A percentile compares a stretch with the other conserved stretches of the same genome.
These are phyloP conservation scores for Phortica okadai DNA, from an alignment of 2,888 invertebrate genomes.

Conservation along the genomic window DNA sequence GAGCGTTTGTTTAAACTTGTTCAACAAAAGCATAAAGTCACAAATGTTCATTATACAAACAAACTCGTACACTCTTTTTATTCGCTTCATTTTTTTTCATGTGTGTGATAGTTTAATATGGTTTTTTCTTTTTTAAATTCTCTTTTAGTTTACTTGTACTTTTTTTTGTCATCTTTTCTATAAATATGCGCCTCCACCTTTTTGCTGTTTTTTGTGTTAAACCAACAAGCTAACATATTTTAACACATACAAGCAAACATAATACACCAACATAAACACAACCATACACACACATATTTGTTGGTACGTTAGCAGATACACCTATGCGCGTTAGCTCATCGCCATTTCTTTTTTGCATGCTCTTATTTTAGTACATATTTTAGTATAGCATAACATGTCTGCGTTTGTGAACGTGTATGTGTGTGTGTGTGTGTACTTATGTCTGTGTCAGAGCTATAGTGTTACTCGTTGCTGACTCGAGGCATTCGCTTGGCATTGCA, in stretches of 20 bases:
- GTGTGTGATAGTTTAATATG: conserved; percentile 29
- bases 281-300: conserved; percentile 34
- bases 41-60: conserved; percentile 13
- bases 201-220: conserved; percentile 59
- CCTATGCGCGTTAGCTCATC: conserved; percentile 14
- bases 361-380: neutral
- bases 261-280: conserved; percentile 28
- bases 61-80: conserved; percentile 32
- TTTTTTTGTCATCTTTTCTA: conserved; percentile 48
- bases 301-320: conserved; percentile 17
- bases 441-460: neutral
- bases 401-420: neutral
- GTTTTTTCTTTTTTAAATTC: conserved; percentile 36
- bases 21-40: conserved; percentile 16
- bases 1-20: conserved; percentile 7
- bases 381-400: too few species aligned
- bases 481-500: conserved; percentile 50
- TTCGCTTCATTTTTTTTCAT: conserved; percentile 50
- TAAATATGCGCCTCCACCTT: conserved; percentile 66
- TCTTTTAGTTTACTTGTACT: conserved; percentile 33
- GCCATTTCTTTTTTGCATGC: conserved; percentile 27
- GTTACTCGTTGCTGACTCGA: conserved; percentile 12
- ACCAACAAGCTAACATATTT: conserved; percentile 71
- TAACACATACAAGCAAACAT: conserved; percentile 56
- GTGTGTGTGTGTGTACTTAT: neutral